A percentile compares a stretch with the other conserved stretches of the same genome.
These are phyloP conservation scores for Ectobius pallidus DNA, from an alignment of 2,888 invertebrate genomes.

Conservation along the genomic window DNA sequence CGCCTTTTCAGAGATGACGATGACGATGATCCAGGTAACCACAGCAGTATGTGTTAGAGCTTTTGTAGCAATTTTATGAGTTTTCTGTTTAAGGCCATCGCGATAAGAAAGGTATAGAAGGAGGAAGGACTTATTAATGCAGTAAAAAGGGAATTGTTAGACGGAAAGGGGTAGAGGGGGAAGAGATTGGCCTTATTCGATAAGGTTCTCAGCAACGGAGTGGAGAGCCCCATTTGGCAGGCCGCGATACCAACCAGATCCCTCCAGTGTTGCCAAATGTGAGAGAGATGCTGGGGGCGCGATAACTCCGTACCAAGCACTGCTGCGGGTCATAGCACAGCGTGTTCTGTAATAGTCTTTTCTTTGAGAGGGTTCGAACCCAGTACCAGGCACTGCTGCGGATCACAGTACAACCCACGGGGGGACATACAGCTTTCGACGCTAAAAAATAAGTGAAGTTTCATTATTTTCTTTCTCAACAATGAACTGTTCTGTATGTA, in stretches of 20 bases:
- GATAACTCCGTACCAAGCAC: slow-evolving; percentile 38
- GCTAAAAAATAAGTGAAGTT: no score
- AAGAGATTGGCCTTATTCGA: slow-evolving; percentile 35
- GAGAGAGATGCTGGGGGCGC: slow-evolving; percentile 29
- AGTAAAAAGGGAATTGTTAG: slow-evolving; percentile 9
- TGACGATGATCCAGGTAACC: slow-evolving; percentile 23
- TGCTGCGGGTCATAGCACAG: slow-evolving; percentile 25
- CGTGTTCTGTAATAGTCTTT: neutral
- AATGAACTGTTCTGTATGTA: no score
- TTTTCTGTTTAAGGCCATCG: slow-evolving; percentile 37
- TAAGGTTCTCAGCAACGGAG: slow-evolving; percentile 27
- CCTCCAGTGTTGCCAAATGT: slow-evolving; percentile 38
- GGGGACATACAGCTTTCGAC: no score
- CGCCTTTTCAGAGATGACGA: neutral
- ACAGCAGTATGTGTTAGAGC: neutral
- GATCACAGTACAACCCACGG: no score
- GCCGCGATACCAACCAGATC: slow-evolving; percentile 35
- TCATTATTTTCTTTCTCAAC: no score
- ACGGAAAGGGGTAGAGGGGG: neutral
- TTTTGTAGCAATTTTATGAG: slow-evolving; percentile 34
- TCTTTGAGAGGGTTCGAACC: neutral
- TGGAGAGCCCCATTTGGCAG: slow-evolving; percentile 34
- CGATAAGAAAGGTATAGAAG: slow-evolving; percentile 25
- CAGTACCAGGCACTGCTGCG: neutral
- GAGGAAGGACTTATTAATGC: slow-evolving; percentile 30